These are phyloP conservation scores for Myxocyprinus asiaticus DNA, from an alignment of 2,113 vertebrate genomes.

Conservation along the genomic window DNA sequence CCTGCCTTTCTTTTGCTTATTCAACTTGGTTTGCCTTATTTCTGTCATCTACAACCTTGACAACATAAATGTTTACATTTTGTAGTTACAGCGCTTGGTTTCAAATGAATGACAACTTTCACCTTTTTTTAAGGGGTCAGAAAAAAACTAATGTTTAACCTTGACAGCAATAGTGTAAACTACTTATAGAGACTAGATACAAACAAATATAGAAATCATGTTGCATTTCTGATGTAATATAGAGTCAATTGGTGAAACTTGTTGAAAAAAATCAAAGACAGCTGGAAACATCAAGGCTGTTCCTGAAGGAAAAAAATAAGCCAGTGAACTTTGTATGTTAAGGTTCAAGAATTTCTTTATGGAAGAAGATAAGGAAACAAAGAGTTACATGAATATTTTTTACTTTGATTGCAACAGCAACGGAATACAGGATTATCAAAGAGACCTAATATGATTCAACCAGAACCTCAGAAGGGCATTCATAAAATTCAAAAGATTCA, in stretches of 20 bases:
- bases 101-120: not conserved
- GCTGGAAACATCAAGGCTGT: not conserved
- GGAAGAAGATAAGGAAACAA: not conserved
- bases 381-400: not conserved
- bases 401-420: not conserved
- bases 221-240: not conserved
- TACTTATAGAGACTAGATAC: not conserved
- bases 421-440: not conserved
- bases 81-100: not conserved
- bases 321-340: not conserved
- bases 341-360: not conserved
- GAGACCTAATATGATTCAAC: not conserved
- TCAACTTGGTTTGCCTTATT: slow-evolving; percentile 3
- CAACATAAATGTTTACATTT: not conserved
- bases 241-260: not conserved
- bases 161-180: slow-evolving; percentile 14
- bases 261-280: not conserved
- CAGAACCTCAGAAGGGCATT: not conserved
- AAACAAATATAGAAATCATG: not conserved
- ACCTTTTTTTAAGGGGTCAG: not conserved
- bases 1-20: not conserved
- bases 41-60: not conserved
- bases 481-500: not conserved
- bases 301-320: not conserved
- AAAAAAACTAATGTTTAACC: slow-evolving; percentile 3